These are phyloP conservation scores for Rutilus rutilus DNA, from an alignment of 2,113 vertebrate species.

Conservation along the genomic window DNA sequence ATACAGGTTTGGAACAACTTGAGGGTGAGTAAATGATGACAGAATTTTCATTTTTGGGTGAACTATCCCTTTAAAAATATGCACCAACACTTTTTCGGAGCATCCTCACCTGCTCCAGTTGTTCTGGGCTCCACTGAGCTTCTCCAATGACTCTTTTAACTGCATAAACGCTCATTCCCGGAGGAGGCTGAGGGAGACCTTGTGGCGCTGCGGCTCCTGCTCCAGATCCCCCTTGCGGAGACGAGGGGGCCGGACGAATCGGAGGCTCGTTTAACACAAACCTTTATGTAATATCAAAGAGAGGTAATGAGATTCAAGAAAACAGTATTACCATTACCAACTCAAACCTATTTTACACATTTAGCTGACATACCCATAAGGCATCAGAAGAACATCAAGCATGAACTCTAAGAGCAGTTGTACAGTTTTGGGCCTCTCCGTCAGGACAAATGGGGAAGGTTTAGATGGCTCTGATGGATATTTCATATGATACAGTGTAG, in stretches of 20 bases:
- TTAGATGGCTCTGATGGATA: slow-evolving; percentile 87
- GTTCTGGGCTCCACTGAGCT: slow-evolving; percentile 93
- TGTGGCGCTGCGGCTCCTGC: slow-evolving; percentile 70
- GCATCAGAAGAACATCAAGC: slow-evolving; percentile 98
- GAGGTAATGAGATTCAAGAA: not conserved
- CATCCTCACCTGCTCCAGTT: slow-evolving; percentile 89
- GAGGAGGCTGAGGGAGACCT: slow-evolving; percentile 92
- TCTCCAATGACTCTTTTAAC: slow-evolving; percentile 96
- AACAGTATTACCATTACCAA: not conserved
- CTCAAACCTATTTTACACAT: not conserved
- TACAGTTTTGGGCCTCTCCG: slow-evolving; percentile 96
- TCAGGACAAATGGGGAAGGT: slow-evolving; percentile 89
- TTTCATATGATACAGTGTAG: slow-evolving; percentile 97
- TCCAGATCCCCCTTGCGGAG: slow-evolving; percentile 77
- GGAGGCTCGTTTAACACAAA: slow-evolving; percentile 94
- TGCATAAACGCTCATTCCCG: slow-evolving; percentile 96
- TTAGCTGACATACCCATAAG: slow-evolving; percentile 85
- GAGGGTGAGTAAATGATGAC: too few relatives aligned
- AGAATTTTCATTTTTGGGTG: too few relatives aligned
- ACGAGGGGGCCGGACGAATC: slow-evolving; percentile 83
- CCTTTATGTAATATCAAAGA: slow-evolving; percentile 64
- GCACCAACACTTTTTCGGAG: not conserved
- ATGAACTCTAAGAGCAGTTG: slow-evolving; percentile 97
- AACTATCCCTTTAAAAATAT: too few relatives aligned
- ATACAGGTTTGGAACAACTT: too few relatives aligned